Percentiles rank a stretch among this genome's conserved stretches.
Evolutionary conservation across 2,797 vertebrate genomes (phyloP).

Genomic region (Typhlichthys eigenmanni): DNA sequence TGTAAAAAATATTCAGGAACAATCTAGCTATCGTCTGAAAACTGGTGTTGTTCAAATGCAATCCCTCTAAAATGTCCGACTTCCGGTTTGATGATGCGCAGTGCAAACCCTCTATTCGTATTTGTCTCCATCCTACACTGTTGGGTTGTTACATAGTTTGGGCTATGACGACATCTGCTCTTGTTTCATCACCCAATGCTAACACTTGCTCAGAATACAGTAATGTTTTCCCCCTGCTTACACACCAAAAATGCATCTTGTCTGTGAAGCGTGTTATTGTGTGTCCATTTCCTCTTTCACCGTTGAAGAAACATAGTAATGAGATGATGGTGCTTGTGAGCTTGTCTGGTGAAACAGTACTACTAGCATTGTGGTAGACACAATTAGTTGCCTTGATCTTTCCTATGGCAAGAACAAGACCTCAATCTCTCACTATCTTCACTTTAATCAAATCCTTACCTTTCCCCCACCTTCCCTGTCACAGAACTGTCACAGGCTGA

Average conservation of each 20-base stretch:
- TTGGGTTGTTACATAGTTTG: background rate
- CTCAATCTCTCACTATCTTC: constrained; percentile 98
- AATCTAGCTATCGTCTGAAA: too few species aligned
- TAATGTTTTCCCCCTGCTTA: constrained; percentile 31
- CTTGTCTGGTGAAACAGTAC: constrained; percentile 57
- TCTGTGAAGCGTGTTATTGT: constrained; percentile 27
- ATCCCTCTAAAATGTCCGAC: too few species aligned
- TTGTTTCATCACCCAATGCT: too few species aligned
- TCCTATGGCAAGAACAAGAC: constrained; percentile 95
- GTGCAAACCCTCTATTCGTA: too few species aligned
- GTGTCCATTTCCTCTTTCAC: too few species aligned
- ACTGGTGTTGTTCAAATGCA: too few species aligned
- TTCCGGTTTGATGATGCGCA: too few species aligned
- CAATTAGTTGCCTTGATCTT: constrained; percentile 95
- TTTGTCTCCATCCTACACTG: too few species aligned
- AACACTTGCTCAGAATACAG: background rate
- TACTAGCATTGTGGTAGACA: constrained; percentile 81
- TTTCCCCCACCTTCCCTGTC: constrained; percentile 80
- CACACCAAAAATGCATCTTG: constrained; percentile 31
- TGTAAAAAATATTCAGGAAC: too few species aligned
- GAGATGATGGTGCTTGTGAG: constrained; percentile 1
- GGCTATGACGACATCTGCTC: constrained; percentile 15
- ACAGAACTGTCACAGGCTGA: constrained; percentile 95
- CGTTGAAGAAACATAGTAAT: background rate
- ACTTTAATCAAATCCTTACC: constrained; percentile 97